Conservation (phyloP, 2,113 vertebrate species). For the Eulemur rufifrons region DNA sequence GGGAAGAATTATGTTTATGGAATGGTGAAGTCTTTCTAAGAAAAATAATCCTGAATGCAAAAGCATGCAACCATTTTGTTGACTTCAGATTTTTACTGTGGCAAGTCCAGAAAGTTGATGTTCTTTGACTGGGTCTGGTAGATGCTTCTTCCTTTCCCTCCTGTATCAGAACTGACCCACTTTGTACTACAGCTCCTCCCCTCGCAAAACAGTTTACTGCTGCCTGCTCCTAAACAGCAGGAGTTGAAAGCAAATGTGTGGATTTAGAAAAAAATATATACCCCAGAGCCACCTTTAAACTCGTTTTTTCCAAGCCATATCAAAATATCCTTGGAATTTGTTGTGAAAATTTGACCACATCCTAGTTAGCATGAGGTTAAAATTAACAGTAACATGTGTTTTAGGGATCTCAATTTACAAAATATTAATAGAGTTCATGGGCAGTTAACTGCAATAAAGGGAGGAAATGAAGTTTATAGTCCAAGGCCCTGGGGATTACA, state of each 20-base stretch:
- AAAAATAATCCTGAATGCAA: background rate
- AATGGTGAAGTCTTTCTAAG: background rate
- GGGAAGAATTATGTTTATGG: background rate
- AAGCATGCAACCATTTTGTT: background rate
- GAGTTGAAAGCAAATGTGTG: slow-evolving; percentile 51
- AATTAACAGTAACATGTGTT: slow-evolving; percentile 77
- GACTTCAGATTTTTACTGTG: background rate
- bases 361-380: slow-evolving; percentile 78
- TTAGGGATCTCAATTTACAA: slow-evolving; percentile 73
- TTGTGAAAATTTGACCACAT: slow-evolving; percentile 75
- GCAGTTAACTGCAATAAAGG: slow-evolving; percentile 74
- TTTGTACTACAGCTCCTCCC: background rate
- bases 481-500: slow-evolving; percentile 53
- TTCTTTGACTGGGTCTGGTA: background rate
- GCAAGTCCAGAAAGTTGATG: background rate
- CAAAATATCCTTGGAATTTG: slow-evolving; percentile 72
- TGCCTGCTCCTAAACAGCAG: background rate
- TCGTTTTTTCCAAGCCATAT: slow-evolving; percentile 63
- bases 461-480: slow-evolving; percentile 77
- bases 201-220: background rate
- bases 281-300: slow-evolving; percentile 60
- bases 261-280: background rate
- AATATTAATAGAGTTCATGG: slow-evolving; percentile 79
- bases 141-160: background rate
- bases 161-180: background rate